Base-by-base conservation (phyloP, 2,113 vertebrate species). In the Ceuthmochares aereus region DNA sequence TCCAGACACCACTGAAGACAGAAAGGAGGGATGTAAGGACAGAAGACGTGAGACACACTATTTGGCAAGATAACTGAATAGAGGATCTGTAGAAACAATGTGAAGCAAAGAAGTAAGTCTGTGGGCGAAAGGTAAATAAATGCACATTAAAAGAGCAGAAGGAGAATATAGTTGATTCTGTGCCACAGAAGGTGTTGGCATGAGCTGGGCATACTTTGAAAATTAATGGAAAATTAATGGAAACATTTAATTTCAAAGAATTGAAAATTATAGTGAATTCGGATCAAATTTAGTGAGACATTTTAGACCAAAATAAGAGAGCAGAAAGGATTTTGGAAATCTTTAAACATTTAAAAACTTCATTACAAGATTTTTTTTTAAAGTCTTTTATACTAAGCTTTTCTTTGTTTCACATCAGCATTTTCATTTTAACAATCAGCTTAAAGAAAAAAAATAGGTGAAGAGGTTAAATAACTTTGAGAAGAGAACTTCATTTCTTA, bases 391-490 rank as follows among this genome's bases (percentile, higher is more conserved):
- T 62, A 64, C 4, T 34, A 58, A 86, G 47, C 29, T 70, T 81
- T 93, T 66, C 60, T 89, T 93, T 86, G 93, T 92, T 95, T 95
- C 6, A 14, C 47, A 70, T 63, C 83, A 78, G 47, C 30, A 70
- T 91, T 93, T 87, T 63, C 32, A 60, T 84, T 90, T 90, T 30
- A 40, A 90, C 82, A 81, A 74, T 59, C 83, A 89, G 47, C 73
- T 90, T 93, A 54, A 92, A 69, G 43, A 64, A 66, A 90, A 90
- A 91, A 85, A 40, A 74, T 56, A 93, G 73, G 64, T 92, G 86
- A 90, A 81, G 64, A 95, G 76, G 90, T 95, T 93, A 95, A 96
- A 86, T 59, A 80, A 92, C 47, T 76, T 68, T 67, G 83, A 93
- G 92, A 75, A 51, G 22, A 59, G 63, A 92, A 63, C 64, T 81